Evolutionary conservation across 2,113 vertebrate genomes (phyloP).

Genomic region (Pampusana beccarii): DNA sequence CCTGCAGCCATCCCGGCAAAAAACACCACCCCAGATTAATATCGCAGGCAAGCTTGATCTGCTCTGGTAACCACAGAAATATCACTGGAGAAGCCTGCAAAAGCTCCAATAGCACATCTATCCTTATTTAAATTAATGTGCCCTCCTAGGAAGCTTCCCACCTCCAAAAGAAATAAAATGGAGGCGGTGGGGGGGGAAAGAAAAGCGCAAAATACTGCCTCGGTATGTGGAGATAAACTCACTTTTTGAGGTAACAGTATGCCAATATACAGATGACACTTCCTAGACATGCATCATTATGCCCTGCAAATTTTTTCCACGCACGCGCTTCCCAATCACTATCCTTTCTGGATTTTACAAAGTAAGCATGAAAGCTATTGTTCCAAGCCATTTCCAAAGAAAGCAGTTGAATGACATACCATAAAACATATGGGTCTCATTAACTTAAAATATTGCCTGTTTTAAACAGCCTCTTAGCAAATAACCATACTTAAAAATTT

Average conservation of each 20-base stretch:
- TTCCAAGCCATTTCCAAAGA: slow-evolving; percentile 68
- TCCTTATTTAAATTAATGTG: background rate
- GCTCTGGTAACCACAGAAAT: background rate
- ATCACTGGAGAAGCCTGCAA: background rate
- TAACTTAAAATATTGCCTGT: slow-evolving; percentile 61
- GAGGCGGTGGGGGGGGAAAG: fast-evolving
- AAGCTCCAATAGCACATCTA: background rate
- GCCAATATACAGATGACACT: background rate
- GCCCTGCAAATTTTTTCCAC: background rate
- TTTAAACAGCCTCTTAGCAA: slow-evolving; percentile 65
- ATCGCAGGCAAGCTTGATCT: background rate
- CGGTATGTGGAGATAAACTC: background rate
- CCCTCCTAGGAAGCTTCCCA: background rate
- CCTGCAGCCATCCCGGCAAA: background rate
- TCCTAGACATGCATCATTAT: background rate
- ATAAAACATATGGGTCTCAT: slow-evolving; percentile 63
- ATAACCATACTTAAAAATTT: slow-evolving; percentile 65
- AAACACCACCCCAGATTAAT: fast-evolving
- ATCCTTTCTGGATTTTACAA: slow-evolving; percentile 34
- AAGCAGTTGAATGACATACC: slow-evolving; percentile 47
- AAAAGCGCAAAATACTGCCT: fast-evolving
- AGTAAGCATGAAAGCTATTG: slow-evolving; percentile 60
- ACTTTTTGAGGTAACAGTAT: background rate
- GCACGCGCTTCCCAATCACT: background rate
- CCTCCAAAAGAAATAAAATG: background rate